phyloP scores from a whole-genome alignment of 1,140 invertebrate species.

The Camponotus vicinus region DNA sequence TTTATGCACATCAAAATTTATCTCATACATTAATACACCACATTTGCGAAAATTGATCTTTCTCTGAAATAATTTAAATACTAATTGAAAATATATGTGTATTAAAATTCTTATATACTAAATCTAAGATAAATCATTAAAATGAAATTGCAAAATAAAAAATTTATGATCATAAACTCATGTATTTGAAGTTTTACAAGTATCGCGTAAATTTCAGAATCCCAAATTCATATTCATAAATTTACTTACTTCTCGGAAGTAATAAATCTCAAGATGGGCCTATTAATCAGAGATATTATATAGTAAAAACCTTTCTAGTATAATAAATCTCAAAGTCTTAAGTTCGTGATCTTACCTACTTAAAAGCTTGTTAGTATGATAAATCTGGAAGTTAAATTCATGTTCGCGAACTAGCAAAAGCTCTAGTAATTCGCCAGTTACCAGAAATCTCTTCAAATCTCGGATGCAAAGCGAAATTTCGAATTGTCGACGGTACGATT shows the following conservation, averaged over 20 bases:
- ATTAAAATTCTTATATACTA: background rate
- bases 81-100: background rate
- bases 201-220: conserved; percentile 18
- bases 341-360: conserved; percentile 29
- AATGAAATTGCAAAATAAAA: background rate
- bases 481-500: conserved; percentile 53
- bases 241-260: conserved; percentile 19
- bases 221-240: background rate
- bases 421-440: conserved; percentile 25
- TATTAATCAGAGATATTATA: conserved; percentile 51
- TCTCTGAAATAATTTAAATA: background rate
- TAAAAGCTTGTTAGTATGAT: conserved; percentile 47
- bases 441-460: conserved; percentile 8
- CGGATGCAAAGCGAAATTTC: background rate
- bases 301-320: conserved; percentile 25
- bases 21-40: background rate
- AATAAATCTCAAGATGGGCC: conserved; percentile 32
- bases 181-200: background rate
- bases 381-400: conserved; percentile 28
- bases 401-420: conserved; percentile 3
- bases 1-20: background rate
- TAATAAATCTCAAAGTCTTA: conserved; percentile 29
- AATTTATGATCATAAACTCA: background rate
- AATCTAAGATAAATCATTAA: conserved; percentile 7
- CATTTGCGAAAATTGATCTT: background rate